A percentile compares a stretch with the other conserved stretches of the same genome.
Conservation (phyloP, 2,888 invertebrate species). For the Ophraella communa region DNA sequence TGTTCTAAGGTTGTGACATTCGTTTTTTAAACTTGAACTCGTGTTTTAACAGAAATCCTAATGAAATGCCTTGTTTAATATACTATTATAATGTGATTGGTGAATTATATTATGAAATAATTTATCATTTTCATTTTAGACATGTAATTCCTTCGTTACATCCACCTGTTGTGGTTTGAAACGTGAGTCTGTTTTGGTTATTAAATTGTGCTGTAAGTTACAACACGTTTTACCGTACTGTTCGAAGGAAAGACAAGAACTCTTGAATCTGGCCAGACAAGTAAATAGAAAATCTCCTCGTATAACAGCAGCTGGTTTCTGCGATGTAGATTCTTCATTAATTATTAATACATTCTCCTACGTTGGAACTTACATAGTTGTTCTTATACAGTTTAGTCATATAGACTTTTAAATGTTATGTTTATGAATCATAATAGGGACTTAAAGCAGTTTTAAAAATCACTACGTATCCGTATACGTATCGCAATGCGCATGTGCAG, state of each 20-base stretch:
- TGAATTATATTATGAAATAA: background rate
- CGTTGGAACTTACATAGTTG: slow-evolving; percentile 35
- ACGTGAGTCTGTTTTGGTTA: slow-evolving; percentile 19
- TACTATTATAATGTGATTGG: background rate
- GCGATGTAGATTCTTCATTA: slow-evolving; percentile 32
- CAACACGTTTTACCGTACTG: slow-evolving; percentile 28
- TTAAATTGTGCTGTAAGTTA: slow-evolving; percentile 32
- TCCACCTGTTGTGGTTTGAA: slow-evolving; percentile 32
- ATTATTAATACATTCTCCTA: slow-evolving; percentile 32
- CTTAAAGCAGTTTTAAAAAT: background rate
- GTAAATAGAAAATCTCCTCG: slow-evolving; percentile 22
- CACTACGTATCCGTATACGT: background rate
- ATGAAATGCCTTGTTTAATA: too few species aligned
- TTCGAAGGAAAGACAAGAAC: slow-evolving; percentile 32
- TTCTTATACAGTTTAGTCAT: slow-evolving; percentile 35
- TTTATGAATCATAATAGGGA: background rate
- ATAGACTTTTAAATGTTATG: slow-evolving; percentile 31
- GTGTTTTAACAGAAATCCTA: too few species aligned
- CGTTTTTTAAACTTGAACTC: too few species aligned
- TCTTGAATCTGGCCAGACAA: slow-evolving; percentile 32
- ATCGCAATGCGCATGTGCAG: too few species aligned
- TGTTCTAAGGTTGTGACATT: too few species aligned
- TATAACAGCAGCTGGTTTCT: slow-evolving; percentile 34
- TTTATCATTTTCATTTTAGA: slow-evolving; percentile 19
- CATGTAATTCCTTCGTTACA: slow-evolving; percentile 29